Evolutionary conservation across 2,797 vertebrate species (phyloP), one percentile per base, ranked within the genome.

Genomic region (Myotis pilosus): DNA sequence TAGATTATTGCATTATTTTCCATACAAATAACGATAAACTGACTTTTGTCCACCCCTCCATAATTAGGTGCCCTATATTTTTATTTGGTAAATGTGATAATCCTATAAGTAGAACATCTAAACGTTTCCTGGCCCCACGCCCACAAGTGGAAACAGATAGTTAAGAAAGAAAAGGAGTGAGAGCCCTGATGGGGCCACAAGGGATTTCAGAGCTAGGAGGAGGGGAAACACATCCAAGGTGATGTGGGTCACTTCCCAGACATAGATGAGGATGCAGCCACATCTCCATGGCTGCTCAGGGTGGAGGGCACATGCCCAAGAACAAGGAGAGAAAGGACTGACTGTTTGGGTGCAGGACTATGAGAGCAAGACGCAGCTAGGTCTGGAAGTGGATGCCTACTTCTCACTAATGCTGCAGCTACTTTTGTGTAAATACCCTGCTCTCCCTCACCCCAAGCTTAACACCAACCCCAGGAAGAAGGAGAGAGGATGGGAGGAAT

Each of bases 21-120:
- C 68, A 69, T 23, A 69, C 10, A 8, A 69, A 69, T 69, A 69
- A 69, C 20, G 38, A 10, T 69, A 66, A 69, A 38, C 36, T 2
- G 13, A 69, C 9, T 69, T 69, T 38, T 69, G 66, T 36, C 68
- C 68, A 8, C 19, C 36, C 68, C n/a, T 23, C 4, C 25, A 8
- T 89, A 82, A 89, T 25, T 91, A 33, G 12, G 30, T n/a, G 38
- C 30, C 9, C 11, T 44, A 3, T 91, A 47, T 80, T 62, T 91
- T 90, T 64, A 64, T 84, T 94, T 38, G n/a, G 25, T 76, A 51
- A 55, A 19, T 90, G 78, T 91, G 53, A 6, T 79, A 68, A 91
- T 33, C 7, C 49, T 60, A 69, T 49, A 87, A 49, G 55, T 20
- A 87, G 15, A 20, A 17, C 25, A 57, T 28, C 4, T 20, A 64